Conservation (phyloP, 2,113 vertebrate genomes). For the Todiramphus saurophagus region DNA sequence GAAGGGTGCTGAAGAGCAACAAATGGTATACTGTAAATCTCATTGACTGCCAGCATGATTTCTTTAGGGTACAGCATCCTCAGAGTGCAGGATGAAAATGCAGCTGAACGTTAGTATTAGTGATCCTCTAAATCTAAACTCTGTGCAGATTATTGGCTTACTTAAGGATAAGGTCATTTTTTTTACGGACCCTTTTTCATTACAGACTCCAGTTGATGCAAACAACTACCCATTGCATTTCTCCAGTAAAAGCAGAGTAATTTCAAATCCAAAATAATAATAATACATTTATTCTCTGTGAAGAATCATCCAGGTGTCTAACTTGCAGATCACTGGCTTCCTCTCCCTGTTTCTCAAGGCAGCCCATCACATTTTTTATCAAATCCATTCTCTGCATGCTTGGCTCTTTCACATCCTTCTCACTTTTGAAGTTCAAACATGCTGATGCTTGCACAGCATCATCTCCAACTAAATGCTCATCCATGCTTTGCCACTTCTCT, state of each 20-base stretch:
- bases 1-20: not conserved
- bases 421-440: not conserved
- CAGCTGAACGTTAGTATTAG: not conserved
- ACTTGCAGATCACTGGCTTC: not conserved
- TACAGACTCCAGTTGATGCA: not conserved
- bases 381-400: not conserved
- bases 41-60: no score
- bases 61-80: not conserved
- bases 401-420: not conserved
- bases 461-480: slow-evolving; percentile 6
- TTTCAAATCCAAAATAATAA: not conserved
- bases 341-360: not conserved
- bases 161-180: not conserved
- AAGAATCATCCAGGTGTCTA: not conserved
- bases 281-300: not conserved
- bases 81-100: not conserved
- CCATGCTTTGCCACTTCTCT: slow-evolving; percentile 19
- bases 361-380: not conserved
- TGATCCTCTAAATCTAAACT: not conserved
- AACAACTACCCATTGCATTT: not conserved
- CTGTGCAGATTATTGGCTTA: not conserved
- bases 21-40: not conserved
- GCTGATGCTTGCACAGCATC: not conserved
- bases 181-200: not conserved
- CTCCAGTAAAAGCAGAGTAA: not conserved